Evolutionary conservation across 64 coral and sea anemone species (phyloP).

Genomic region (Porites australiensis): DNA sequence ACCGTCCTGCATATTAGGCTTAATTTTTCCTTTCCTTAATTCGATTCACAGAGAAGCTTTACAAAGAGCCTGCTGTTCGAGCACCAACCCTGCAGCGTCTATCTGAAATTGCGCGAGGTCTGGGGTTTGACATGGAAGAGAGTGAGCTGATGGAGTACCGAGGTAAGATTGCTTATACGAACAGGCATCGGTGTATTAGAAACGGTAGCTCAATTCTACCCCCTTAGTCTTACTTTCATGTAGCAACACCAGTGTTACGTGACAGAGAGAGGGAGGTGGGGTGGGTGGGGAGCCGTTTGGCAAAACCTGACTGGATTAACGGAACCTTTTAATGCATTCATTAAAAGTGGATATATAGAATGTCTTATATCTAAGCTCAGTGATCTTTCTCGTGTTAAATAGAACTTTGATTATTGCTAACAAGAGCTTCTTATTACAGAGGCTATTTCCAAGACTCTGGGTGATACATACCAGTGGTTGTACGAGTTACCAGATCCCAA

Average conservation of each 20-base stretch:
- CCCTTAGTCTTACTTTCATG: too few species aligned
- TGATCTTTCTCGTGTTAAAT: too few species aligned
- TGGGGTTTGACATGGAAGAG: constrained; percentile 34
- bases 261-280: too few species aligned
- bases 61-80: constrained; percentile 50
- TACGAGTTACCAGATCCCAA: constrained; percentile 72
- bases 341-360: too few species aligned
- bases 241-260: too few species aligned
- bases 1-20: not conserved
- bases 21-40: not conserved
- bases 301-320: too few species aligned
- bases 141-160: constrained; percentile 27
- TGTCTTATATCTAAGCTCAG: too few species aligned
- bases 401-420: too few species aligned
- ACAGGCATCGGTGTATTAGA: not conserved
- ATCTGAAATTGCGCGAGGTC: constrained; percentile 20
- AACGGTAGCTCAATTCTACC: not conserved
- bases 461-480: constrained; percentile 46
- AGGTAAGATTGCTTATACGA: not conserved
- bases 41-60: not conserved
- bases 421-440: not conserved
- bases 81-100: constrained; percentile 39
- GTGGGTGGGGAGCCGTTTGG: too few species aligned
- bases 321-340: too few species aligned
- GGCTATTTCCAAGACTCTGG: constrained; percentile 13